phyloP scores from a whole-genome alignment of 2,113 vertebrate species.

The Python bivittatus region DNA sequence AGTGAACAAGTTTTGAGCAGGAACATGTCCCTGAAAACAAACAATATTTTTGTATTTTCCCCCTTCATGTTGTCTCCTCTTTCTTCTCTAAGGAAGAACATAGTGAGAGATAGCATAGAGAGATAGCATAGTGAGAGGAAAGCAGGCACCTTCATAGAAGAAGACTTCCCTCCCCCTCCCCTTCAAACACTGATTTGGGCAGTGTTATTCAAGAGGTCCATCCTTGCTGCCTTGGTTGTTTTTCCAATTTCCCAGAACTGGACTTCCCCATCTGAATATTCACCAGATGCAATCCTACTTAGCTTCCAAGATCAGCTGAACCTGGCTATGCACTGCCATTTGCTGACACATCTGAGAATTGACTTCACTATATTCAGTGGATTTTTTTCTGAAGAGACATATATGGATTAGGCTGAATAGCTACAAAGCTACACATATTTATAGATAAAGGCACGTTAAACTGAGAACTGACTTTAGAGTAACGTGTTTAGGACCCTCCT shows the following conservation, averaged over 20 bases:
- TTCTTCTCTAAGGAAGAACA: background rate
- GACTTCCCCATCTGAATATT: background rate
- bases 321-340: background rate
- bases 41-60: background rate
- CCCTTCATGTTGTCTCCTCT: background rate
- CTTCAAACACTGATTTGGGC: background rate
- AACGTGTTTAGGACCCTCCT: background rate
- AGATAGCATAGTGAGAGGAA: background rate
- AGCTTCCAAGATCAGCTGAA: background rate
- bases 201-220: background rate
- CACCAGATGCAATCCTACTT: background rate
- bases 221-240: background rate
- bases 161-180: background rate
- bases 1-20: background rate
- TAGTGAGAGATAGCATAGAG: background rate
- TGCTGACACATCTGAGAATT: background rate
- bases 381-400: background rate
- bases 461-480: background rate
- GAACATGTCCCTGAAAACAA: background rate
- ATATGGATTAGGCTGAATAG: background rate
- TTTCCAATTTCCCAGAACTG: background rate
- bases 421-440: background rate
- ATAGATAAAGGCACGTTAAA: background rate
- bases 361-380: background rate
- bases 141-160: background rate